Evolutionary conservation across 2,113 vertebrate species (phyloP), one percentile per base, ranked within the genome.

Genomic region (Pristiophorus japonicus): DNA sequence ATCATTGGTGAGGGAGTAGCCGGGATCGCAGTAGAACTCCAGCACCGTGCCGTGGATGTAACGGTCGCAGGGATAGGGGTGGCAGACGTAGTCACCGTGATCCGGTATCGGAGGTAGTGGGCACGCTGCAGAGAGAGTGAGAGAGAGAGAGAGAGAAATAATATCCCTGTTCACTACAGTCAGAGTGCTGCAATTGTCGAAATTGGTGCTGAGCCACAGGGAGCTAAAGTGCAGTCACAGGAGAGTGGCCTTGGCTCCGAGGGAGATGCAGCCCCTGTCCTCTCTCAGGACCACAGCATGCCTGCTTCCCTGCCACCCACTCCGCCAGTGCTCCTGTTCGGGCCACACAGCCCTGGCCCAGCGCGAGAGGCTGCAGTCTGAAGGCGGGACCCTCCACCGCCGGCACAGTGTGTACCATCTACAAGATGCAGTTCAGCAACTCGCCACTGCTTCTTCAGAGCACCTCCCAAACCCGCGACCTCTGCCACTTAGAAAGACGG

Each of bases 11-110:
- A 98, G 97, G 96, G 97, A 97, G 97, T 98, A 98, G 59, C 98
- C 98, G 0, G 98, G 97, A 55, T 98, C 97, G 85, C 98, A 98
- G 97, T 98, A 98, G 95, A 98, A 98, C 96, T 98, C 98, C 88
- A 98, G 98, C 96, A 98, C 98, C 0, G 98, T 98, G 3, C 98
- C 98, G 0, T 98, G 98, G 96, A 97, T 98, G 97, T 98, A 98
- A 51, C 95, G 97, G 96, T 98, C 98, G 0, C 98, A 98, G n/a
- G 98, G 98, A 96, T 98, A 97, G 0, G 98, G 98, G 96, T 98
- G 98, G 97, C 98, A 98, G 96, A 98, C 96, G 96, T 98, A 98
- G 96, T 98, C 98, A 27, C 98, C 98, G 0, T 98, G 98, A 92
- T 97, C 98, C 96, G 98, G 97, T 97, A 97, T 97, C 3, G 98